phyloP scores from a whole-genome alignment of 2,797 vertebrate genomes.

The Cynodonichthys magdalenae region DNA sequence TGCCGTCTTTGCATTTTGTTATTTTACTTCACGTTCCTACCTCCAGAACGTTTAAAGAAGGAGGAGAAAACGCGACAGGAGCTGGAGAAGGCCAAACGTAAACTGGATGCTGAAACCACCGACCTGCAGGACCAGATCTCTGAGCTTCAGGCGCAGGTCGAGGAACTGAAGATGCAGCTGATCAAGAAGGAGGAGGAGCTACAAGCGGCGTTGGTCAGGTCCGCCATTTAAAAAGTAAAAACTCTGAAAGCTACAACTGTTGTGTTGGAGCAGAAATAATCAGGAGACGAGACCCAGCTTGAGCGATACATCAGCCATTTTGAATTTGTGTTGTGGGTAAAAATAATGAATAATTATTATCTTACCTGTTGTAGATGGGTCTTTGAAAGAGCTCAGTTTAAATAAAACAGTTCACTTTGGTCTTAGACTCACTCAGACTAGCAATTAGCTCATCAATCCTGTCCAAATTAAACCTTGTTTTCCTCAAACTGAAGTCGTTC shows the following conservation, averaged over 20 bases:
- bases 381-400: no score
- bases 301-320: no score
- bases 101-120: conserved; percentile 93
- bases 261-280: not conserved
- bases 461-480: no score
- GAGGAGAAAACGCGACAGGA: conserved; percentile 98
- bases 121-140: conserved; percentile 97
- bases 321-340: no score
- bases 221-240: not conserved
- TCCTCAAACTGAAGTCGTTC: no score
- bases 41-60: conserved; percentile 93
- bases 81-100: conserved; percentile 95
- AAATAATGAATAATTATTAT: no score
- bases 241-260: not conserved
- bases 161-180: conserved; percentile 94
- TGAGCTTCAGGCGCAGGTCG: conserved; percentile 94
- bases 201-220: conserved; percentile 86
- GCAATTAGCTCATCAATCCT: no score
- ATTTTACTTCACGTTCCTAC: not conserved
- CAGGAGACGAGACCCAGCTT: no score
- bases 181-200: conserved; percentile 97
- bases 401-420: no score
- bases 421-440: no score
- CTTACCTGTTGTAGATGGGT: no score
- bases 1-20: not conserved